phyloP scores from a whole-genome alignment of 1,140 invertebrate species.

The Diachasmimorpha longicaudata region DNA sequence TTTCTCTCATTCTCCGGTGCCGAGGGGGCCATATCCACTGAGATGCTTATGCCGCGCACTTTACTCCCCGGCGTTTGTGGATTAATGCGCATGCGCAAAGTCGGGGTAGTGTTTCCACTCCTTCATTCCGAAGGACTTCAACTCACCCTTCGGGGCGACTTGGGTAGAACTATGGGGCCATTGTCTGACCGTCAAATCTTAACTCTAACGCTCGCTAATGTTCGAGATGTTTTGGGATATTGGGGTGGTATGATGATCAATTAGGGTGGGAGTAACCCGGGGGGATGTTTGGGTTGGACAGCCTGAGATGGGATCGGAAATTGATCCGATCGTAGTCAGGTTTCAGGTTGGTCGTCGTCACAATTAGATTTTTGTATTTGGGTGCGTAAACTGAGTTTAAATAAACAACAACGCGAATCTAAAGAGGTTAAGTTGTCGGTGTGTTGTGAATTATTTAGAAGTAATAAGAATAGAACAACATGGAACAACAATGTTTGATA shows the following conservation, averaged over 20 bases:
- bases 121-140: constrained; percentile 24
- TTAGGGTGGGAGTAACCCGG: background rate
- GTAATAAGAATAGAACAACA: too few species aligned
- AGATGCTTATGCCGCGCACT: constrained; percentile 42
- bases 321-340: too few species aligned
- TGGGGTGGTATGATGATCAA: background rate
- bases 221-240: background rate
- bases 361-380: too few species aligned
- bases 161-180: constrained; percentile 43
- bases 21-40: constrained; percentile 20
- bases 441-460: too few species aligned
- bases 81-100: constrained; percentile 20
- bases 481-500: too few species aligned
- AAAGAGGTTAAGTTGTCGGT: too few species aligned
- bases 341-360: too few species aligned
- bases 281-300: too few species aligned
- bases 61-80: constrained; percentile 33
- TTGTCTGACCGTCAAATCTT: constrained; percentile 58
- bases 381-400: too few species aligned
- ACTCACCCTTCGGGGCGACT: constrained; percentile 28
- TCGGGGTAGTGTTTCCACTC: constrained; percentile 19
- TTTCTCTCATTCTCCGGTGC: constrained; percentile 25
- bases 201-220: constrained; percentile 31
- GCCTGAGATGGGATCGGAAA: too few species aligned
- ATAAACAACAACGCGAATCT: too few species aligned